phyloP scores from a whole-genome alignment of 1,140 invertebrate species.

The Drosophila ficusphila region DNA sequence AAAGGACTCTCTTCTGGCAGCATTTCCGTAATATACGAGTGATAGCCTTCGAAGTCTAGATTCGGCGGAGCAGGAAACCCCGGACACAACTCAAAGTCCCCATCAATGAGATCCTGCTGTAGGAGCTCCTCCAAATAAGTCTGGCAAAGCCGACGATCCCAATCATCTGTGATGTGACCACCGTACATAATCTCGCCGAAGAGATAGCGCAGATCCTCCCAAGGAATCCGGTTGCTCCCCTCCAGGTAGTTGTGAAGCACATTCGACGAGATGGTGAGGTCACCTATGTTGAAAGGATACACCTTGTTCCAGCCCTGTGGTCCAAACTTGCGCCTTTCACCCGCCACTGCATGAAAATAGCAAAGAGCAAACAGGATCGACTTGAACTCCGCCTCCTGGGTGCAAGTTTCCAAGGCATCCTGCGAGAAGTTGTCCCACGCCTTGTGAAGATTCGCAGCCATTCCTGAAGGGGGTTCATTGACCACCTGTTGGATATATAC shows the following conservation, averaged over 20 bases:
- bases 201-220: conserved; percentile 96
- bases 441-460: conserved; percentile 97
- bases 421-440: conserved; percentile 97
- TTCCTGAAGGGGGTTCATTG: conserved; percentile 97
- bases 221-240: conserved; percentile 93
- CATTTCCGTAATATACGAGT: conserved; percentile 94
- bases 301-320: conserved; percentile 97
- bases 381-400: conserved; percentile 97
- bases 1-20: conserved; percentile 95
- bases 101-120: conserved; percentile 93
- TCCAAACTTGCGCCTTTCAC: conserved; percentile 96
- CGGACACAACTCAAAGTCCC: conserved; percentile 92
- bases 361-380: conserved; percentile 96
- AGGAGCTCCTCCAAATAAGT: conserved; percentile 96
- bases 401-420: conserved; percentile 96
- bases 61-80: conserved; percentile 94
- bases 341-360: conserved; percentile 98
- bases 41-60: conserved; percentile 94
- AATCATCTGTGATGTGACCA: conserved; percentile 98
- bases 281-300: conserved; percentile 94
- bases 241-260: conserved; percentile 97
- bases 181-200: conserved; percentile 99
- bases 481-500: conserved; percentile 88
- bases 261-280: conserved; percentile 95
- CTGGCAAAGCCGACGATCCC: conserved; percentile 94